phyloP scores from a whole-genome alignment of 1,140 invertebrate species.

The Venturia canescens region DNA sequence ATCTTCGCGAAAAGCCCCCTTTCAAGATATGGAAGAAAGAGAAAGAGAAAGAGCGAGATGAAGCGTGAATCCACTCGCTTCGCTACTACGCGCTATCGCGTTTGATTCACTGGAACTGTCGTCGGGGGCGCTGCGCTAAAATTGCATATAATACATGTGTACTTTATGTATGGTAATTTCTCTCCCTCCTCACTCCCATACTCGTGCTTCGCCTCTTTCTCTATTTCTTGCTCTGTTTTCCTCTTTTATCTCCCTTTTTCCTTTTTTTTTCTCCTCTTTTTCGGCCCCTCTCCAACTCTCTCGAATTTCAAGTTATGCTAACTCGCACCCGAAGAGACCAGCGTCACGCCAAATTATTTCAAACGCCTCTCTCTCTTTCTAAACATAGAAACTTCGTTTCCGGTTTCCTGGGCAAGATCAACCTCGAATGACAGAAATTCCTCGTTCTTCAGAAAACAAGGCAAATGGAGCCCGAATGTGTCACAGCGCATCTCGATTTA shows the following conservation, averaged over 20 bases:
- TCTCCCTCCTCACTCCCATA: no score
- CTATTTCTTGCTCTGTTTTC: neutral
- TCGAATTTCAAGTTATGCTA: constrained; percentile 27
- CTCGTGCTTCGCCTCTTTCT: neutral
- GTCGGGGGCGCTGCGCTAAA: neutral
- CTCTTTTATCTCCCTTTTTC: no score
- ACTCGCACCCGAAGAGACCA: constrained; percentile 5
- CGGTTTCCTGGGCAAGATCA: constrained; percentile 4
- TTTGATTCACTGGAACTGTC: constrained; percentile 41
- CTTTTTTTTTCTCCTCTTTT: no score
- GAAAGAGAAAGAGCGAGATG: constrained; percentile 10
- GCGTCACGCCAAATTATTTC: constrained; percentile 31
- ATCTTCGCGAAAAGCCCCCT: constrained; percentile 31
- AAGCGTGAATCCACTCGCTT: neutral
- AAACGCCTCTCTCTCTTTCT: constrained; percentile 35
- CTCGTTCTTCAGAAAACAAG: neutral
- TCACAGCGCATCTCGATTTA: no score
- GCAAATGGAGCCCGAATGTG: no score
- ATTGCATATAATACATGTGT: no score
- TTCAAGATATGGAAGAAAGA: constrained; percentile 27
- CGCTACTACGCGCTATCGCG: constrained; percentile 23
- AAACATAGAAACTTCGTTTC: constrained; percentile 33
- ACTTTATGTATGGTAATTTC: no score
- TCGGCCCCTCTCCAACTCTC: neutral
- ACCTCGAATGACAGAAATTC: neutral